phyloP scores from a whole-genome alignment of 2,113 vertebrate species.

The Actinemys pallida region DNA sequence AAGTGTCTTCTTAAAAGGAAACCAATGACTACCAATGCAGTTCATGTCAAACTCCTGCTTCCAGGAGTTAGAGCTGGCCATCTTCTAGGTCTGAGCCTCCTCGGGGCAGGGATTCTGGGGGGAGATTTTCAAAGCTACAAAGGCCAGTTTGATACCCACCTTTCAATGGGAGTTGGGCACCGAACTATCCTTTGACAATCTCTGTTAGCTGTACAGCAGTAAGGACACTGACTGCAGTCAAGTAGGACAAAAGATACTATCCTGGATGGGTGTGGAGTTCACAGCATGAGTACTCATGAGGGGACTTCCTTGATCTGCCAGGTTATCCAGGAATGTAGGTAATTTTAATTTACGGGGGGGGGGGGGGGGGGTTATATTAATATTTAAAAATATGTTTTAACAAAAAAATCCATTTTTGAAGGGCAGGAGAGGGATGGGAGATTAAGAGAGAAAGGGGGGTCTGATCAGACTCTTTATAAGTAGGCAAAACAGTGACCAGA shows the following conservation, averaged over 20 bases:
- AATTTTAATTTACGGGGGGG: not conserved
- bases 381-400: accelerated
- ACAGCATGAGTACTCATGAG: not conserved
- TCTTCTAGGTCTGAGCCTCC: not conserved
- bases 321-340: not conserved
- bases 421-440: not conserved
- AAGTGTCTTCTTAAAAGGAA: too few species aligned
- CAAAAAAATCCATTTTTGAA: not conserved
- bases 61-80: not conserved
- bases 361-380: accelerated
- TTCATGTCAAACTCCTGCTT: too few species aligned
- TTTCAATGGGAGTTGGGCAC: not conserved
- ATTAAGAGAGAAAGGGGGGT: not conserved
- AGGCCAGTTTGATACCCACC: not conserved
- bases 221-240: not conserved
- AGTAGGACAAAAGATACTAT: not conserved
- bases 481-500: not conserved
- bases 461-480: not conserved
- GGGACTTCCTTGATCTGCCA: not conserved
- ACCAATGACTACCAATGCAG: too few species aligned
- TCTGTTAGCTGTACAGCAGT: not conserved
- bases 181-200: not conserved
- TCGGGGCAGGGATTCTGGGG: not conserved
- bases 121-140: not conserved
- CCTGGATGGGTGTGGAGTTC: not conserved